Evolutionary conservation across 2,113 vertebrate species (phyloP).

Genomic region (Telmatochromis sp.): DNA sequence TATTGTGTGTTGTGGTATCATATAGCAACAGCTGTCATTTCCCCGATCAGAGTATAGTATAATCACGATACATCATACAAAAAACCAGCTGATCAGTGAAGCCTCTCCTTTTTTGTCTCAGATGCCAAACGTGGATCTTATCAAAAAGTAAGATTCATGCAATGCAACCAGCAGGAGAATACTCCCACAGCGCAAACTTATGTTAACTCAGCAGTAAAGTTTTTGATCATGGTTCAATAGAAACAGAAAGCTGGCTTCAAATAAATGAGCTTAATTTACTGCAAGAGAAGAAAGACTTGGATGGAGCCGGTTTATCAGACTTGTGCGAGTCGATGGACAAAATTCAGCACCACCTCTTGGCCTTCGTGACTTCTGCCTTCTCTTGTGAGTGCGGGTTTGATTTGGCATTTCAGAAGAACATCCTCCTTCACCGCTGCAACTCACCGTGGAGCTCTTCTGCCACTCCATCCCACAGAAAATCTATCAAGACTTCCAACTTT

Average conservation of each 20-base stretch:
- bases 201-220: not conserved
- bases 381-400: not conserved
- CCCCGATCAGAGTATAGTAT: not conserved
- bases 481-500: constrained; percentile 2
- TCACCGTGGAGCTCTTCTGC: not conserved
- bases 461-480: not conserved
- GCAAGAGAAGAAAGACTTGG: not conserved
- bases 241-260: not conserved
- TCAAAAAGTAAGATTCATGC: not conserved
- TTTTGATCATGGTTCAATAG: not conserved
- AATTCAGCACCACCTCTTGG: not conserved
- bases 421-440: not conserved
- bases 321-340: not conserved
- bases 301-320: not conserved
- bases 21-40: not conserved
- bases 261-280: not conserved
- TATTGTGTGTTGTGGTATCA: not conserved
- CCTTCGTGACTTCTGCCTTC: not conserved
- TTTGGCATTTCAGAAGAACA: constrained; percentile 16
- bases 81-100: not conserved
- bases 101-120: not conserved
- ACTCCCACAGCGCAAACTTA: not conserved
- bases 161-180: not conserved
- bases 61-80: not conserved
- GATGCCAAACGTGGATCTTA: not conserved